phyloP scores from a whole-genome alignment of 92 coral and sea anemone genomes.

The Umimayanthus chanpuru region DNA sequence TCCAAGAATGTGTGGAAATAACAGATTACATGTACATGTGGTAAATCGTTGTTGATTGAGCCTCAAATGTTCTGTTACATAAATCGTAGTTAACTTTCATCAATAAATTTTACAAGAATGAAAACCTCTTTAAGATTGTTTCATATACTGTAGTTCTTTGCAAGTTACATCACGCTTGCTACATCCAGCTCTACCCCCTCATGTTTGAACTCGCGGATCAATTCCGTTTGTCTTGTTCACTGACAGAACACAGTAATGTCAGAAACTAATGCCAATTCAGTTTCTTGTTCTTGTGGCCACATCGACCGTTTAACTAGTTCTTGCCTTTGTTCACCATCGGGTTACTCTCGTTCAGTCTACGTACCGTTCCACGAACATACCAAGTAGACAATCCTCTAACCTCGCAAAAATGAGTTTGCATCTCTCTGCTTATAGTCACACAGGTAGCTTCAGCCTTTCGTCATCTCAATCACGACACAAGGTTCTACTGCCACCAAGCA shows the following conservation, averaged over 20 bases:
- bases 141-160: not conserved
- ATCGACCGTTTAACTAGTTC: not conserved
- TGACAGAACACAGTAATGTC: not conserved
- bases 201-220: not conserved
- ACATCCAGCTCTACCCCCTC: not conserved
- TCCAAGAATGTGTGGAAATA: constrained; percentile 28
- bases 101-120: not conserved
- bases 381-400: not conserved
- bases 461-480: not conserved
- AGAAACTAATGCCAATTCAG: not conserved
- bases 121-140: not conserved
- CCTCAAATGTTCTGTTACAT: not conserved
- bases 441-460: not conserved
- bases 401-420: not conserved
- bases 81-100: not conserved
- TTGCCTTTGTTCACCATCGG: not conserved
- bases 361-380: not conserved
- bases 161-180: not conserved
- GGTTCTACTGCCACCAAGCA: not conserved
- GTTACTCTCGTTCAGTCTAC: not conserved
- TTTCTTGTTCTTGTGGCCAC: not conserved
- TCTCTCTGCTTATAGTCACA: too few relatives aligned
- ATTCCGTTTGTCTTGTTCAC: not conserved
- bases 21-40: not conserved
- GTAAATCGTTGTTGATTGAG: too few relatives aligned